Base-by-base conservation (phyloP, 2,797 vertebrate genomes). In the Siniperca scherzeri region DNA sequence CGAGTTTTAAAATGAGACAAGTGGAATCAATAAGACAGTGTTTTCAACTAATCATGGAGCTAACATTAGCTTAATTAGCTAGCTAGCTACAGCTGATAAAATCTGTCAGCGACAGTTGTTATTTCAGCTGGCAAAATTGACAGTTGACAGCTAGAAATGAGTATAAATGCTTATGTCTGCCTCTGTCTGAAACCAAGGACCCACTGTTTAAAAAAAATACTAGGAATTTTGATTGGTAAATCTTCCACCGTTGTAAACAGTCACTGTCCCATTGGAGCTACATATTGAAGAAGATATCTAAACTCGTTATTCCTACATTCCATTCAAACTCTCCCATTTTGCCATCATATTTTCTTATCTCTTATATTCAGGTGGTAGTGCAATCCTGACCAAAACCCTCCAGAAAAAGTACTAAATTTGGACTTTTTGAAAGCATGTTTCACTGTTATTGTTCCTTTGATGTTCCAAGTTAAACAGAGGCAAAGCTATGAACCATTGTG, bases 401-500 rank as follows among this genome's bases (percentile, higher is more conserved):
- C 16, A 38, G 46, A 70, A 60, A 50, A 68, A 59, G 2, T 19
- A 27, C 46, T n/a, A 61, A 21, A 73, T 74, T n/a, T 40, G 13
- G 36, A 55, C 57, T 48, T 42, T 74, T 40, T 44, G 1, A 46
- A 70, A 30, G 30, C 30, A 44, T 52, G 46, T 68, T 67, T 80
- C 10, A 1, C 27, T 48, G 56, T 82, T 76, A 61, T 76, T 81
- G 55, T 76, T 71, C 56, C 61, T 77, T 81, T 81, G 30, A 78
- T 83, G 79, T 59, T 76, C 21, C 0, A 2, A 72, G 33, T 82
- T 72, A 60, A 73, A 79, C 22, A 12, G 56, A 84, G 57, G 44
- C 73, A 44, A 77, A 78, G 77, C 79, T 77, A 76, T 70, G 55
- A 84, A 65, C 65, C 60, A 80, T 85, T 88, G 87, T 90, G 73